These are phyloP conservation scores for Ochotona princeps DNA, from an alignment of 2,113 vertebrate species.

Conservation along the genomic window DNA sequence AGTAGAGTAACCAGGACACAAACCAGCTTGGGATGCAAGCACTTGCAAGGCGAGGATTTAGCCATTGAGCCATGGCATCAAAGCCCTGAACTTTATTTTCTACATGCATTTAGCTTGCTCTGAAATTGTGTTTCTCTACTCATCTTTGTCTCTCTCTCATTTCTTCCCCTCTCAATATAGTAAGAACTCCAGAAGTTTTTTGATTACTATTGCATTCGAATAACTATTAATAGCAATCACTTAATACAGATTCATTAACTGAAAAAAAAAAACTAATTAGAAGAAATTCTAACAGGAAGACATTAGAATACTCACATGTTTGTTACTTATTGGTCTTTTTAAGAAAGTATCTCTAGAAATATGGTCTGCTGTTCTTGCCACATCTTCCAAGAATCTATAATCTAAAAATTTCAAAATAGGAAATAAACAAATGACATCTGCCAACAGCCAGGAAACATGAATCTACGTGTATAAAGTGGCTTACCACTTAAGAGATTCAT, in stretches of 20 bases:
- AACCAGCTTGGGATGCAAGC: no score
- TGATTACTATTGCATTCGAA: not conserved
- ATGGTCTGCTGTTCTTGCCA: conserved; percentile 91
- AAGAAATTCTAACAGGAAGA: conserved; percentile 41
- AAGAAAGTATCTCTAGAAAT: conserved; percentile 88
- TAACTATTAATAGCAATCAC: not conserved
- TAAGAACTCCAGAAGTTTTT: conserved; percentile 14
- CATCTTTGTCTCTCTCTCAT: not conserved
- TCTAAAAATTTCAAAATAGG: conserved; percentile 86
- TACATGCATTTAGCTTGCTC: not conserved
- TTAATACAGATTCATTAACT: not conserved
- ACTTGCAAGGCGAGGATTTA: no score
- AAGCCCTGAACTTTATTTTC: not conserved
- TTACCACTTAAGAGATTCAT: conserved; percentile 95
- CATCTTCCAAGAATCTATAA: conserved; percentile 97
- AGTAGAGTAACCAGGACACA: no score
- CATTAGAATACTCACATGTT: conserved; percentile 81
- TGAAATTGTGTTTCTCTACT: conserved; percentile 25
- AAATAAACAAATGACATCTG: conserved; percentile 7
- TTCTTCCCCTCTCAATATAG: not conserved
- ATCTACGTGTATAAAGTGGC: conserved; percentile 35
- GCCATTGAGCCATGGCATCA: no score
- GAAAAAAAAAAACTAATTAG: not conserved
- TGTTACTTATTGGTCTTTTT: conserved; percentile 82
- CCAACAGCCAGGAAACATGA: not conserved